Conservation (phyloP, 2,888 invertebrate species). For the Hyppa rectilinea region DNA sequence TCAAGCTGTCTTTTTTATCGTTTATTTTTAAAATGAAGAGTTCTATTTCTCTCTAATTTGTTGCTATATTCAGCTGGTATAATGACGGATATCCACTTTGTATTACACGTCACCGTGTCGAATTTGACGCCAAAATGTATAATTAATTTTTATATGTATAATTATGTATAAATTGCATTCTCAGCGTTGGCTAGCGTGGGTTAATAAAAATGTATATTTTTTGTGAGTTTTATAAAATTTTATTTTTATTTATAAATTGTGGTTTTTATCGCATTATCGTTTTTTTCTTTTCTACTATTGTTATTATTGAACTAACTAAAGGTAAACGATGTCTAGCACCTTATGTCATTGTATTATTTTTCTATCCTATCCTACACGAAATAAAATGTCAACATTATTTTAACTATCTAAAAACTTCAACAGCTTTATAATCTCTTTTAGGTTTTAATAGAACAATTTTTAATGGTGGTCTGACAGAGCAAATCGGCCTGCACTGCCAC, state of each 20-base stretch:
- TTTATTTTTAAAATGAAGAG: constrained; percentile 7
- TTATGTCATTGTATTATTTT: constrained; percentile 50
- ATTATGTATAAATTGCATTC: constrained; percentile 61
- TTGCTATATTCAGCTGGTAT: constrained; percentile 45
- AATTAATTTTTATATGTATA: constrained; percentile 56
- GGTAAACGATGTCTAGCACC: constrained; percentile 49
- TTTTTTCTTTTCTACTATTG: constrained; percentile 23
- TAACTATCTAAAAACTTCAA: constrained; percentile 1
- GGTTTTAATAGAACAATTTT: neutral
- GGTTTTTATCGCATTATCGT: constrained; percentile 36
- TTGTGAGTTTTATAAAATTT: constrained; percentile 45
- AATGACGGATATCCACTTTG: constrained; percentile 59
- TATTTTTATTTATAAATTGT: constrained; percentile 42
- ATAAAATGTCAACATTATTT: constrained; percentile 22
- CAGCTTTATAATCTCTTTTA: too few species aligned
- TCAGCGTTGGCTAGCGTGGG: constrained; percentile 61
- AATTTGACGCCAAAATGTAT: constrained; percentile 56
- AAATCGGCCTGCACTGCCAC: too few species aligned
- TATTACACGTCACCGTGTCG: constrained; percentile 53
- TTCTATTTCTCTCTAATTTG: constrained; percentile 31
- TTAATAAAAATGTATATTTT: constrained; percentile 60
- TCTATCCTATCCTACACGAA: constrained; percentile 38
- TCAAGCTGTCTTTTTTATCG: neutral
- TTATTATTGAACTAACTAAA: constrained; percentile 44
- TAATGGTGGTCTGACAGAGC: too few species aligned